These are phyloP conservation scores for Spisula solida DNA, from an alignment of 2,888 invertebrate species.

Conservation along the genomic window DNA sequence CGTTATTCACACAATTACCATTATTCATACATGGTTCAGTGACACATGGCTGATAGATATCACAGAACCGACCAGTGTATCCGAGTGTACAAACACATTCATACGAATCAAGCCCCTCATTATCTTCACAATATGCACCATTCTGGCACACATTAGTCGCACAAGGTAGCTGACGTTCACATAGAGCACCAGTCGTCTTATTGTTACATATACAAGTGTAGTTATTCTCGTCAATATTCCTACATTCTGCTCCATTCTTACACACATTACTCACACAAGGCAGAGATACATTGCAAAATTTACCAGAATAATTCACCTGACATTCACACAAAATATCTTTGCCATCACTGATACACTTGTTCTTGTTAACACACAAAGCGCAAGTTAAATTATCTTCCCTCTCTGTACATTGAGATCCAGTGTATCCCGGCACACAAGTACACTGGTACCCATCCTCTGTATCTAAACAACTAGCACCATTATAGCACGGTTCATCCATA, in stretches of 20 bases:
- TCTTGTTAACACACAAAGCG: slow-evolving; percentile 48
- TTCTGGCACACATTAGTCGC: slow-evolving; percentile 70
- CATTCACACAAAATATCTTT: slow-evolving; percentile 76
- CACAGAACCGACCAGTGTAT: slow-evolving; percentile 75
- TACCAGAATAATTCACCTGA: slow-evolving; percentile 77
- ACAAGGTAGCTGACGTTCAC: slow-evolving; percentile 74
- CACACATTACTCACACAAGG: slow-evolving; percentile 80
- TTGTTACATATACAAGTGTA: slow-evolving; percentile 75
- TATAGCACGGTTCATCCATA: slow-evolving; percentile 83
- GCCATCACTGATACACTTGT: slow-evolving; percentile 52
- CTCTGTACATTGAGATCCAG: slow-evolving; percentile 74
- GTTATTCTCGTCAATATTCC: slow-evolving; percentile 89
- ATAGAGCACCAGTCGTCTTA: slow-evolving; percentile 71
- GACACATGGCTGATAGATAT: slow-evolving; percentile 73
- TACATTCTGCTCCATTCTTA: slow-evolving; percentile 92
- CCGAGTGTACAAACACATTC: slow-evolving; percentile 71
- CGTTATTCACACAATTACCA: slow-evolving; percentile 84
- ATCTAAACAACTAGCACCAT: slow-evolving; percentile 94
- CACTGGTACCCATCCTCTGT: slow-evolving; percentile 85
- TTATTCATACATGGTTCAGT: slow-evolving; percentile 73
- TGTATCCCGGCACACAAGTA: slow-evolving; percentile 66
- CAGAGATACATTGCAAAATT: slow-evolving; percentile 76
- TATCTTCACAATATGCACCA: slow-evolving; percentile 66
- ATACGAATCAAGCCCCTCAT: slow-evolving; percentile 55
- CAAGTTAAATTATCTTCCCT: slow-evolving; percentile 36